Evolutionary conservation across 2,888 invertebrate species (phyloP).

Genomic region (Pediacus dermestoides): DNA sequence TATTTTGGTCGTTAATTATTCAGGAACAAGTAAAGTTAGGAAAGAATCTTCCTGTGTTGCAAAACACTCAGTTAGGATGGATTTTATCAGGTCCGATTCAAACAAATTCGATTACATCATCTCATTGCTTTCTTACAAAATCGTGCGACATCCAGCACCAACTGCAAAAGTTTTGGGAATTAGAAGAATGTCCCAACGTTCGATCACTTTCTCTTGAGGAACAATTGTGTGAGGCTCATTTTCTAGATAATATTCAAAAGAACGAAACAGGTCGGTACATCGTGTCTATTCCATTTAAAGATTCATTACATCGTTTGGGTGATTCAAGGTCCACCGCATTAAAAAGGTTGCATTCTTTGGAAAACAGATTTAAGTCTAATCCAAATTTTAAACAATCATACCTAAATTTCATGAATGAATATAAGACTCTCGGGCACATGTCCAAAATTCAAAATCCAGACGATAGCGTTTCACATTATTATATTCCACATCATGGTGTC

Average conservation of each 20-base stretch:
- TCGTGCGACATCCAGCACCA: conserved; percentile 1
- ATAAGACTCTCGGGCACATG: conserved; percentile 10
- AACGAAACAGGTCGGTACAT: conserved; percentile 12
- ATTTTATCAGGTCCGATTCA: conserved; percentile 14
- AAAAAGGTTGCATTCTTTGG: conserved; percentile 14
- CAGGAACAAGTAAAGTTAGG: conserved; percentile 17
- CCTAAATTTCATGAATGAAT: conserved; percentile 4
- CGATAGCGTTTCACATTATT: conserved; percentile 4
- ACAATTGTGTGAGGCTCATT: background rate
- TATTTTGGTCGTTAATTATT: conserved; percentile 18
- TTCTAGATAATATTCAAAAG: background rate
- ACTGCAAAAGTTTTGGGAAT: conserved; percentile 5
- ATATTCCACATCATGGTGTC: conserved; percentile 19
- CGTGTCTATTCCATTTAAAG: conserved; percentile 14
- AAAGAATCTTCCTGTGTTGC: conserved; percentile 14
- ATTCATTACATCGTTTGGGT: conserved; percentile 11
- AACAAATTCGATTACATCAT: background rate
- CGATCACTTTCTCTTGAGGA: conserved; percentile 1
- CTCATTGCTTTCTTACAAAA: conserved; percentile 15
- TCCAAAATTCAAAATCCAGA: background rate
- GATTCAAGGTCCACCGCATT: conserved; percentile 13
- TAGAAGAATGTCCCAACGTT: conserved; percentile 7
- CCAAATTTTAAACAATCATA: conserved; percentile 5
- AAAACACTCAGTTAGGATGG: conserved; percentile 23
- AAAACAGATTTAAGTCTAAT: conserved; percentile 10